A percentile compares a stretch with the other conserved stretches of the same genome.
phyloP scores from a whole-genome alignment of 2,888 invertebrate genomes.

The Branchinecta sandiegonensis region DNA sequence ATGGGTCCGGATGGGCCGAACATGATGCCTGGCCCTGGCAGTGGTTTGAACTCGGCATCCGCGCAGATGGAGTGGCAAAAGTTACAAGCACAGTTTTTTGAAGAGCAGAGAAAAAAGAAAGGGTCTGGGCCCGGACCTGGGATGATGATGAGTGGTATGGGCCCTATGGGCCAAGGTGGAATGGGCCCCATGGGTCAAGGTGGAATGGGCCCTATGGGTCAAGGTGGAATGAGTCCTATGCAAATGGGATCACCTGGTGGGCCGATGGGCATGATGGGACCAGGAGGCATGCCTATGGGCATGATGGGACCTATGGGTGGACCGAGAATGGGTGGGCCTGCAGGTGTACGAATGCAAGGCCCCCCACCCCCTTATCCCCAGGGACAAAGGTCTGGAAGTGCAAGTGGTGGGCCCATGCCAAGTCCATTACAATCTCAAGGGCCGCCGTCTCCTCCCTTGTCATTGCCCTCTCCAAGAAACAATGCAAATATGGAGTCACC shows the following conservation, averaged over 20 bases:
- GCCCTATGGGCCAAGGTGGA: constrained; percentile 22
- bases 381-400: constrained; percentile 54
- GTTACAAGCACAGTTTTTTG: constrained; percentile 70
- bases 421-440: constrained; percentile 49
- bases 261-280: constrained; percentile 25
- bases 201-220: constrained; percentile 22
- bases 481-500: constrained; percentile 55
- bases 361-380: constrained; percentile 66
- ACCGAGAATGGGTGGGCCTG: constrained; percentile 26
- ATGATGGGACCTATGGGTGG: constrained; percentile 26
- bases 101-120: constrained; percentile 36
- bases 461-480: constrained; percentile 56
- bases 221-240: constrained; percentile 20
- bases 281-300: constrained; percentile 21
- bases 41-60: constrained; percentile 33
- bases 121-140: constrained; percentile 25
- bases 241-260: constrained; percentile 23
- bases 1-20: constrained; percentile 29
- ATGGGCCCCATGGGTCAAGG: constrained; percentile 24
- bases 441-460: constrained; percentile 53
- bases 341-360: constrained; percentile 40
- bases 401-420: constrained; percentile 49
- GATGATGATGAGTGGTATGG: constrained; percentile 26
- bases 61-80: constrained; percentile 81
- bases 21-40: constrained; percentile 31